Evolutionary conservation across 2,113 vertebrate species (phyloP), one percentile per base, ranked within the genome.

Genomic region (Trichechus manatus): DNA sequence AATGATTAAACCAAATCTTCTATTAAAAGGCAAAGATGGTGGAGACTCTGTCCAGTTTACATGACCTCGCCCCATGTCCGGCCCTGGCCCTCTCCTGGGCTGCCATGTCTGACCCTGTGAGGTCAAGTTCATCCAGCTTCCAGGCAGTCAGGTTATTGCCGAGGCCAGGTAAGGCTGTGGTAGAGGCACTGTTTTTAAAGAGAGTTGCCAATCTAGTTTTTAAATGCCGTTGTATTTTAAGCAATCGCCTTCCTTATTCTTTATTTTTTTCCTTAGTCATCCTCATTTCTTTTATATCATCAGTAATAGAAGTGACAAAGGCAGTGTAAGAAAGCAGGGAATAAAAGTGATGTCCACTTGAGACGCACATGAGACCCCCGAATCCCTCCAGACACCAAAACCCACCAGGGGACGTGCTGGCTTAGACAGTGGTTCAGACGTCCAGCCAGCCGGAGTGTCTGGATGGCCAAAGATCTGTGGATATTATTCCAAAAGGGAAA

Each of bases 1-100:
- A 98, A 66, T 93, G 39, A 95, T 63, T 91, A 94, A 98, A 88
- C 22, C 70, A 95, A 96, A 97, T 97, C 95, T 98, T 98, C 96
- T 95, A 96, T 98, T 98, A 84, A 94, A 9, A 23, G 91, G 0
- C 90, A 82, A 96, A 96, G 96, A 63, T 94, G 88, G 82, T 72
- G 93, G 89, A 93, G 25, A 20, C 78, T 92, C 64, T 95, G 74
- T 86, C 94, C 63, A 0, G 78, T 94, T 97, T 83, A 42, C 89
- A 61, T 68, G 87, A 44, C 36, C 81, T 83, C 33, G 2, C 64
- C 36, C 29, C 68, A 27, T 11, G 11, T 42, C 56, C 15, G 4
- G 64, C 27, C 39, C 47, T 22, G 1, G 36, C 10, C 47, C 75
- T 42, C 39, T 72, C 47, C 70, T 10, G 1, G 1, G 1, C 86